These are phyloP conservation scores for Pungitius pungitius DNA, from an alignment of 2,113 vertebrate genomes.

Conservation along the genomic window DNA sequence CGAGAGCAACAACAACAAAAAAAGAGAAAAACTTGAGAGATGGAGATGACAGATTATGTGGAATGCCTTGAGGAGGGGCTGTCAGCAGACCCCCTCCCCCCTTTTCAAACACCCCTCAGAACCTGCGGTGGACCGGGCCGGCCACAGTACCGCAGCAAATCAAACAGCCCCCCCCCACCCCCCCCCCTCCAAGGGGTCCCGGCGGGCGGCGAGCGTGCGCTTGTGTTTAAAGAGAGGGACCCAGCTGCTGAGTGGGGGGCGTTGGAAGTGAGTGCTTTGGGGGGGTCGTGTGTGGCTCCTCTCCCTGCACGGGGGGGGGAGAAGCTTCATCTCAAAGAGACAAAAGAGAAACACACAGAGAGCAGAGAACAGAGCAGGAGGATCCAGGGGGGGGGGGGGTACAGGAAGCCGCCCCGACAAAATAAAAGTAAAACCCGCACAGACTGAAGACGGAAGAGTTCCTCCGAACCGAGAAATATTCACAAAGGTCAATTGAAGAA, in stretches of 20 bases:
- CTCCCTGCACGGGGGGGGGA: constrained; percentile 59
- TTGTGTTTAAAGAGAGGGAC: constrained; percentile 39
- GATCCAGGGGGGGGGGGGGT: constrained; percentile 1
- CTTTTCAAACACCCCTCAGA: constrained; percentile 12
- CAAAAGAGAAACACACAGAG: constrained; percentile 19
- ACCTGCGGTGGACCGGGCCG: constrained; percentile 41
- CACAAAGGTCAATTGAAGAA: constrained; percentile 17
- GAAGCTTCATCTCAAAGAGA: constrained; percentile 72
- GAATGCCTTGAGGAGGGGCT: constrained; percentile 68
- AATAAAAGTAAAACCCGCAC: constrained; percentile 7
- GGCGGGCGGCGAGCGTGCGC: constrained; percentile 24
- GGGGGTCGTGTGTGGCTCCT: constrained; percentile 47
- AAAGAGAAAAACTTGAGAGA: constrained; percentile 12
- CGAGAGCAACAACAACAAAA: not conserved
- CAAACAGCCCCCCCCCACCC: constrained; percentile 63
- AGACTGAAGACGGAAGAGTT: constrained; percentile 6
- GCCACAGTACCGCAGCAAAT: constrained; percentile 57
- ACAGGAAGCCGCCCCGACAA: constrained; percentile 7
- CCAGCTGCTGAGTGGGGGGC: constrained; percentile 61
- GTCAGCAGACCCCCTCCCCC: constrained; percentile 37
- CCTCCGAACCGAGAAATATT: constrained; percentile 18
- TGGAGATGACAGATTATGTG: constrained; percentile 57
- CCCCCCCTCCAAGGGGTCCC: constrained; percentile 37
- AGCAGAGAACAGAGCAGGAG: constrained; percentile 36
- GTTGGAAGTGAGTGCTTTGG: constrained; percentile 36